These are phyloP conservation scores for Holcopasites calliopsidis DNA, from an alignment of 1,140 invertebrate genomes.

Conservation along the genomic window DNA sequence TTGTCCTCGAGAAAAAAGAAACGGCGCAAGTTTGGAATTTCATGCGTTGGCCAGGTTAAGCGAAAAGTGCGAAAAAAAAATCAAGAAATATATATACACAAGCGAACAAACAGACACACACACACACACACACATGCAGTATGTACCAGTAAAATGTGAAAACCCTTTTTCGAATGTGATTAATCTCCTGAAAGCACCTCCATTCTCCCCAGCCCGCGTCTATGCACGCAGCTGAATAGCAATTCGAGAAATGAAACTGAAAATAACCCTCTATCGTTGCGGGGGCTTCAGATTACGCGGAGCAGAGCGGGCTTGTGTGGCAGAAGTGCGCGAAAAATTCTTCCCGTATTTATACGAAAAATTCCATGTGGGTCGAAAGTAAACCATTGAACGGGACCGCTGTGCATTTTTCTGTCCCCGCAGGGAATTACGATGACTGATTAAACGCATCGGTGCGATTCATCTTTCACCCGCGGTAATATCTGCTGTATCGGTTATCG, in stretches of 20 bases:
- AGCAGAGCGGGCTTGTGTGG: not conserved
- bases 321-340: not conserved
- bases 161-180: slow-evolving; percentile 20
- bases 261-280: not conserved
- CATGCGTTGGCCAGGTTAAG: slow-evolving; percentile 25
- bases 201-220: not conserved
- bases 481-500: too few species aligned
- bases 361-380: too few species aligned
- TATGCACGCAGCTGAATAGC: not conserved
- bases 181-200: slow-evolving; percentile 31
- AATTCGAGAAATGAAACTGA: not conserved
- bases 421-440: too few species aligned
- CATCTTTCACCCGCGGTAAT: too few species aligned
- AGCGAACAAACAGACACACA: slow-evolving; percentile 13
- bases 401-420: too few species aligned
- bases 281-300: not conserved
- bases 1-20: not conserved
- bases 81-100: not conserved
- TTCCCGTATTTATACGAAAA: not conserved
- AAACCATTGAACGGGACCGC: too few species aligned
- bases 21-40: slow-evolving; percentile 16
- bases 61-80: slow-evolving; percentile 24
- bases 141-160: slow-evolving; percentile 21
- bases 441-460: too few species aligned
- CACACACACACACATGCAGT: not conserved